Evolutionary conservation across 2,888 invertebrate species (phyloP), one percentile per base, ranked within the genome.

Genomic region (Danaus chrysippus): DNA sequence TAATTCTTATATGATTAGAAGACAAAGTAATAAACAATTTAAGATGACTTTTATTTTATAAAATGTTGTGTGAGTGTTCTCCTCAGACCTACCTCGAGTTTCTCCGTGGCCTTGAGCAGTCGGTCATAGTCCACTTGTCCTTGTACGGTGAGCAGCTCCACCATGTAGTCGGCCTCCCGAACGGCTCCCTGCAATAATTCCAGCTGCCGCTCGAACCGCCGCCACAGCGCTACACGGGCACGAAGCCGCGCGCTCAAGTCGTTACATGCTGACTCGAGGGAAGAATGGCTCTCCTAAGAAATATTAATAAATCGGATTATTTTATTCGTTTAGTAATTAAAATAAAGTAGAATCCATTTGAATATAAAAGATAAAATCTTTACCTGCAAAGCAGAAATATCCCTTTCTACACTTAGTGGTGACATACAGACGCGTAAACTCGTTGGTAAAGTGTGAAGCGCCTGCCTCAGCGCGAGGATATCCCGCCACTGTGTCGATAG

Each of bases 141-240:
- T 77, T 96, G 96, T 0, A 96, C 95, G 0, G 95, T 95, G 12
- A 96, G 90, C 63, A 96, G 86, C 70, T 96, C 96, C 90, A 96
- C 95, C 96, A 96, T 96, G 74, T 96, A 96, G 79, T 96, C 96
- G 0, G 96, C 95, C 73, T 96, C 96, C 61, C 96, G 93, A 0
- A 96, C 96, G 0, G 95, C 96, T 58, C 95, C 94, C 67, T 96
- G 95, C 11, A 96, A 96, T 78, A 94, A 76, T 72, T 96, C 96
- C 70, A 96, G 81, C 72, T 96, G 95, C 2, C 93, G 88, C 76
- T 96, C 96, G 78, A 95, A 96, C 23, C 95, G 88, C 61, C 94
- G 91, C 96, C 96, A 97, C 23, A 96, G 84, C 2, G 92, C 92
- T 46, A 95, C 83, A 9, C 95, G 93, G 59, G 92, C 92, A 43